Evolutionary conservation across 2,113 vertebrate species (phyloP).

Genomic region (Stictonetta naevosa): DNA sequence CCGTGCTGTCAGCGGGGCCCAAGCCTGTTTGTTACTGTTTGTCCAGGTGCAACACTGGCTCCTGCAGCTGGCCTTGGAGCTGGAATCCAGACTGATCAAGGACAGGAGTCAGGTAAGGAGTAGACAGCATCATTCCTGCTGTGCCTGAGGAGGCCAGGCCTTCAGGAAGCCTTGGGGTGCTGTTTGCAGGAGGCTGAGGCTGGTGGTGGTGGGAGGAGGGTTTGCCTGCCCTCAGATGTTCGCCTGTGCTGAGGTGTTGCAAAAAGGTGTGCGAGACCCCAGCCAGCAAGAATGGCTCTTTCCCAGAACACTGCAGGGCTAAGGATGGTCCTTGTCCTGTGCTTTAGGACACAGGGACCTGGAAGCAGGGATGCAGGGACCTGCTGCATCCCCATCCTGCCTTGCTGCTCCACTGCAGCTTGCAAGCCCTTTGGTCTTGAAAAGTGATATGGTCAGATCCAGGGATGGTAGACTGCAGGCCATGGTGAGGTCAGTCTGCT

Average conservation of each 20-base stretch:
- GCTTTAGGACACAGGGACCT: not conserved
- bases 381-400: not conserved
- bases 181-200: not conserved
- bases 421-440: not conserved
- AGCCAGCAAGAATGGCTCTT: not conserved
- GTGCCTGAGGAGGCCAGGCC: not conserved
- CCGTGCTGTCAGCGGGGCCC: not conserved
- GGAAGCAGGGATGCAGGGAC: not conserved
- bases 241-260: not conserved
- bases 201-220: not conserved
- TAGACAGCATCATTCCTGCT: not conserved
- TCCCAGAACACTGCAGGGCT: not conserved
- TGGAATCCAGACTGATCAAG: slow-evolving; percentile 92
- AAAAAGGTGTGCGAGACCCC: not conserved
- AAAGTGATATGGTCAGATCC: rapidly evolving
- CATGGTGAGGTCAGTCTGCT: not conserved
- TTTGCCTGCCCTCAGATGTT: not conserved
- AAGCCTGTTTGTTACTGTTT: not conserved
- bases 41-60: slow-evolving; percentile 94
- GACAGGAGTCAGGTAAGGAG: slow-evolving; percentile 88
- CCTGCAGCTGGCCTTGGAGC: slow-evolving; percentile 90
- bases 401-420: not conserved
- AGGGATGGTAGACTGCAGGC: not conserved
- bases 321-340: rapidly evolving
- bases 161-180: rapidly evolving